Evolutionary conservation across 2,888 invertebrate genomes (phyloP).

Genomic region (Drosophila neutralis): DNA sequence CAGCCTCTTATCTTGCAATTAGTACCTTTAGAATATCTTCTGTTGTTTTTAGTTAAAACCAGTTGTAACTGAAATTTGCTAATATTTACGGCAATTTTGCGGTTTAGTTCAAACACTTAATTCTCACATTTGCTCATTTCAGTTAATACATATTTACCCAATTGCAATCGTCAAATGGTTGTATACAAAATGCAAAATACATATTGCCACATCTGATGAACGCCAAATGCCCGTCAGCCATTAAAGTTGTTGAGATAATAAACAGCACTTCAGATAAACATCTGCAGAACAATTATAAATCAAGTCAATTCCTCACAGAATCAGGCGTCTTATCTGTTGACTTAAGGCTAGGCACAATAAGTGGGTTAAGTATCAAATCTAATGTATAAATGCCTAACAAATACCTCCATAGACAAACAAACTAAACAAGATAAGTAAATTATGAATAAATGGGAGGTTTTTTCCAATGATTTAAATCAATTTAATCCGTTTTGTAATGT

Average conservation of each 20-base stretch:
- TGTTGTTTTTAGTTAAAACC: slow-evolving; percentile 18
- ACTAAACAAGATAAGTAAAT: not conserved
- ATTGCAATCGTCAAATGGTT: slow-evolving; percentile 42
- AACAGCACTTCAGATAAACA: slow-evolving; percentile 59
- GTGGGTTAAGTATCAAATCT: slow-evolving; percentile 19
- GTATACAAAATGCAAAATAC: slow-evolving; percentile 49
- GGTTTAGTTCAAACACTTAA: slow-evolving; percentile 25
- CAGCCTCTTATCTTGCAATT: not conserved
- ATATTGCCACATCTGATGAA: slow-evolving; percentile 43
- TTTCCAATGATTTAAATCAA: slow-evolving; percentile 7
- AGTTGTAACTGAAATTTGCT: slow-evolving; percentile 31
- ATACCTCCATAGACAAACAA: not conserved
- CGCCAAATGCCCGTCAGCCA: slow-evolving; percentile 47
- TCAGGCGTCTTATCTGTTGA: slow-evolving; percentile 38
- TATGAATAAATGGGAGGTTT: not conserved
- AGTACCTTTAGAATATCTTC: not conserved
- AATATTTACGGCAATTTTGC: slow-evolving; percentile 23
- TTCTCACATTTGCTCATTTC: slow-evolving; percentile 21
- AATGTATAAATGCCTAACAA: slow-evolving; percentile 4
- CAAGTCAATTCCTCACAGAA: slow-evolving; percentile 47
- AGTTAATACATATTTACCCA: slow-evolving; percentile 39
- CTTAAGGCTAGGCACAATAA: slow-evolving; percentile 14
- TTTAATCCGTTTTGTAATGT: not conserved
- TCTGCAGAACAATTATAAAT: slow-evolving; percentile 57
- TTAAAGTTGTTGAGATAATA: slow-evolving; percentile 62